Conservation (phyloP, 2,113 vertebrate species). For the Clarias magur region DNA sequence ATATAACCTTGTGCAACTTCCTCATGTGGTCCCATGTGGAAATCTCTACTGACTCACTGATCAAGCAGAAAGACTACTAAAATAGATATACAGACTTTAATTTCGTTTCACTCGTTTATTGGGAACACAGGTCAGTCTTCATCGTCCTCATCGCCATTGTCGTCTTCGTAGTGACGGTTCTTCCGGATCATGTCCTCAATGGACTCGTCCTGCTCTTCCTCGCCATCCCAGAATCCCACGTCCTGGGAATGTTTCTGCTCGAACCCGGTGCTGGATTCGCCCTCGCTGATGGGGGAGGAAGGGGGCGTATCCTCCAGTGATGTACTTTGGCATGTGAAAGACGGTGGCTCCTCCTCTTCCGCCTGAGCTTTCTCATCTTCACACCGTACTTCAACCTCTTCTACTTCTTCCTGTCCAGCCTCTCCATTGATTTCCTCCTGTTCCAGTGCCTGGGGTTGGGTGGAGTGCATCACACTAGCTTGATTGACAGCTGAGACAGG, state of each 20-base stretch:
- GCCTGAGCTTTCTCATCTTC: constrained; percentile 56
- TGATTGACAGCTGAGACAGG: constrained; percentile 41
- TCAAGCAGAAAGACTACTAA: background rate
- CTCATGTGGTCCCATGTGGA: background rate
- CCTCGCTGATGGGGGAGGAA: constrained; percentile 59
- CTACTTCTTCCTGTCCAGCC: constrained; percentile 33
- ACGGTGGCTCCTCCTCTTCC: constrained; percentile 53
- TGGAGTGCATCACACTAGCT: constrained; percentile 49
- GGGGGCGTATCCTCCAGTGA: constrained; percentile 52
- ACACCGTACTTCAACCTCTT: constrained; percentile 23
- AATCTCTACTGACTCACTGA: background rate
- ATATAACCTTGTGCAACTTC: background rate
- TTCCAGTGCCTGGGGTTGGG: constrained; percentile 50
- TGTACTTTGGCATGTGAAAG: constrained; percentile 52
- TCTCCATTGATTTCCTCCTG: constrained; percentile 39
- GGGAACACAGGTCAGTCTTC: background rate
- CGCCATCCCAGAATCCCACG: constrained; percentile 84
- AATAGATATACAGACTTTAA: background rate
- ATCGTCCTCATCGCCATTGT: constrained; percentile 52
- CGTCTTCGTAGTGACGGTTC: constrained; percentile 88
- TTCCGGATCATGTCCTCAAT: constrained; percentile 95
- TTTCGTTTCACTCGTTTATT: background rate
- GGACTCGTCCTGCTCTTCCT: constrained; percentile 73
- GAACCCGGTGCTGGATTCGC: constrained; percentile 54
- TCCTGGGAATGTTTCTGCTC: constrained; percentile 79